Evolutionary conservation across 2,113 vertebrate species (phyloP), one percentile per base, ranked within the genome.

Genomic region (Burhinus oedicnemus): DNA sequence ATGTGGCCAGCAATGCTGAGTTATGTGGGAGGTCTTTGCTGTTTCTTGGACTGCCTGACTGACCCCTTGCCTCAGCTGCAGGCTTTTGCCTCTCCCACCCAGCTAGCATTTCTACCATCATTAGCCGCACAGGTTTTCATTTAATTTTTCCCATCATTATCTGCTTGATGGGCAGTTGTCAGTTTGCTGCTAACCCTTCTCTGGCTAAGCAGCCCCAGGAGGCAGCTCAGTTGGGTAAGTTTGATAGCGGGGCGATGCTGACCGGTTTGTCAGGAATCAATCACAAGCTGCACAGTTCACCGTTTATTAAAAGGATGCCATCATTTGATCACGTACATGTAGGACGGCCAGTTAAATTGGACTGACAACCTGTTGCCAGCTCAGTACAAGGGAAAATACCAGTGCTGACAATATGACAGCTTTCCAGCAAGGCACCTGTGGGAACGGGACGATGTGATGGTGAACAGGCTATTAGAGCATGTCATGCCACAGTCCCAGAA

Each of bases 351-450:
- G 75, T 80, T 71, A 90, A 92, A 96, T 86, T 0, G 0, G 55
- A 83, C 16, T 96, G 95, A 94, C 91, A 97, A 68, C 23, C 45
- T 1, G 0, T 10, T 76, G 54, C 78, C 87, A 91, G 87, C 75
- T 94, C 51, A 47, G 60, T 78, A 68, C 14, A 70, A 93, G n/a
- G 89, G 87, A 60, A 91, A 77, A 74, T 47, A 85, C 44, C 60
- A 66, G 26, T 8, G 62, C 68, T 97, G 94, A 93, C 89, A 94
- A 62, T 47, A 60, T 88, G 96, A 97, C 94, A 94, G 76, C 55
- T 75, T 85, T 85, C 75, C 36, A 77, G 58, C 2, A 3, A 91
- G 71, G n/a, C 89, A 86, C 66, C 54, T 93, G 60, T 77, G 87
- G 87, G 91, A 95, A 85, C 0, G 3, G 75, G 79, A 55, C 0